Base-by-base conservation (phyloP, 2,797 vertebrate species). In the Ctenopoma multispine region DNA sequence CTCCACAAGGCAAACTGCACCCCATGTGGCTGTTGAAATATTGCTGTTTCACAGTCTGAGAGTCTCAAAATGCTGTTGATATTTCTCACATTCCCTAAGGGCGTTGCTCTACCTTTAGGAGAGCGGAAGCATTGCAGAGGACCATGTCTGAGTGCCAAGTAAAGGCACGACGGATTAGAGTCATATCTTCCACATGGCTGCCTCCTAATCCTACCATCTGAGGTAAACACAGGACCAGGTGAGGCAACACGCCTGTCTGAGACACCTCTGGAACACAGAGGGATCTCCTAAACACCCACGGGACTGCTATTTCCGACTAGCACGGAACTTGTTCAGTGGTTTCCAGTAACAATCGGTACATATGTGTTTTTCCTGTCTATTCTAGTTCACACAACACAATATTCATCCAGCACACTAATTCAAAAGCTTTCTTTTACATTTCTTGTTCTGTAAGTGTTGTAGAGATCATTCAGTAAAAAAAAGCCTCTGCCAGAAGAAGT, bases 171-270 rank as follows among this genome's bases (percentile, higher is more conserved):
- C 50, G 90, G 91, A 91, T 93, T 93, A 92, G 49, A 85, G 72
- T 76, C 86, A 79, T 91, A 89, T 89, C 86, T 90, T 89, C 86
- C 87, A 90, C 87, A 91, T 81, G 91, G 87, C 87, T 89, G 82
- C 72, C 56, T 79, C 69, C 83, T 92, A 92, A 93, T 92, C 92
- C 91, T 13, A 86, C 85, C 88, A 90, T 93, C 92, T 93, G 90
- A 90, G 84, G 87, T 90, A 92, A 90, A 93, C 75, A 91, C 77
- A 78, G 65, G 69, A 84, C 82, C 90, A 93, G 92, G 89, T 93
- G 92, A 93, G 83, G 90, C 81, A 90, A 87, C 85, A 80, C 61
- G 66, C 63, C 87, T 83, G 85, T 89, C 84, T 87, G 79, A 89
- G 80, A 84, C 83, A 81, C 85, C 87, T 75, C 80, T 86, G 74